These are phyloP conservation scores for Clarias fuscus DNA, from an alignment of 2,797 vertebrate species.

Conservation along the genomic window DNA sequence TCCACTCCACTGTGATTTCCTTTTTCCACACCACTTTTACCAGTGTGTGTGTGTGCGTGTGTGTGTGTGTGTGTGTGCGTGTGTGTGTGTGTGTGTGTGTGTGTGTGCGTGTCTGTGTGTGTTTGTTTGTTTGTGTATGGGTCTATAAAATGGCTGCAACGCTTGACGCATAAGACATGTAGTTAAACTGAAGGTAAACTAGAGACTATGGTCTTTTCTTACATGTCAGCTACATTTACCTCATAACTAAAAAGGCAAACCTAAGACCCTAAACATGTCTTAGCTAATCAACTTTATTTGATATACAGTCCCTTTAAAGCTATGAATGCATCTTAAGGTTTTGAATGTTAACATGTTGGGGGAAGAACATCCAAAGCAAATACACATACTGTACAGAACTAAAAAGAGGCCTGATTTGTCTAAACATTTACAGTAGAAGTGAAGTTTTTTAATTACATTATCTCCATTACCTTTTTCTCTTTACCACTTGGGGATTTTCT, in stretches of 20 bases:
- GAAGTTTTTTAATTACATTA: conserved; percentile 5
- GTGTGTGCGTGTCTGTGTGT: background rate
- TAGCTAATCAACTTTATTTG: conserved; percentile 10
- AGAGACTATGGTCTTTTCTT: background rate
- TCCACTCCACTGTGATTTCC: background rate
- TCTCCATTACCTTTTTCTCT: conserved; percentile 22
- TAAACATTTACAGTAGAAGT: conserved; percentile 39
- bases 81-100: background rate
- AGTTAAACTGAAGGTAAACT: background rate
- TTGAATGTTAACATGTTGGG: conserved; percentile 21
- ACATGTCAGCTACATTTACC: conserved; percentile 12
- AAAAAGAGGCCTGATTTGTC: conserved; percentile 34
- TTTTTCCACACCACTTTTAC: background rate
- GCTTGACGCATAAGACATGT: background rate
- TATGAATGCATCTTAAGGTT: background rate
- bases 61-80: background rate
- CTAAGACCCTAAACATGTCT: conserved; percentile 10
- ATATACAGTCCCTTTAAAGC: conserved; percentile 3
- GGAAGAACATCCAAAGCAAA: conserved; percentile 10
- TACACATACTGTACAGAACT: background rate
- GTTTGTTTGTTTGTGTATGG: background rate
- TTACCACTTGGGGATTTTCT: conserved; percentile 13
- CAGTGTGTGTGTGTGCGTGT: background rate
- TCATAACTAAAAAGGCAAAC: background rate
- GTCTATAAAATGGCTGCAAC: background rate